Percentiles rank a stretch among this genome's conserved stretches.
These are phyloP conservation scores for Ceyx margarethae DNA, from an alignment of 2,113 vertebrate species.

Conservation along the genomic window DNA sequence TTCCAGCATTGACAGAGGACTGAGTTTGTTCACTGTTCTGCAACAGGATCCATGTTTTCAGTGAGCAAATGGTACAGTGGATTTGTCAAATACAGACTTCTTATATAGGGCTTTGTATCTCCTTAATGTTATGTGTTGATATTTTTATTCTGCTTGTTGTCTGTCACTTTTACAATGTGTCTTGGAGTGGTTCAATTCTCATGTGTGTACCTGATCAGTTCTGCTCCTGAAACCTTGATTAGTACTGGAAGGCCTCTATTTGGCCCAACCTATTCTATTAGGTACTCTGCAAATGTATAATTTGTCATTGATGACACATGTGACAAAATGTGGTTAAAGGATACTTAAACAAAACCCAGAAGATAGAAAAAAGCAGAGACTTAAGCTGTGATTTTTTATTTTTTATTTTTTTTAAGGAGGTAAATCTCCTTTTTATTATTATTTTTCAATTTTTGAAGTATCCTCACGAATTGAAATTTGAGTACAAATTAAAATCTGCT, in stretches of 20 bases:
- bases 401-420: background rate
- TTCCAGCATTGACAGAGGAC: background rate
- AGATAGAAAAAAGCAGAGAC: background rate
- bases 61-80: background rate
- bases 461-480: background rate
- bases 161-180: background rate
- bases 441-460: background rate
- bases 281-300: background rate
- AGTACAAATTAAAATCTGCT: background rate
- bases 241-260: background rate
- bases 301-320: background rate
- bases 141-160: background rate
- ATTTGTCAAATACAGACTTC: background rate
- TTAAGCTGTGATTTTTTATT: background rate
- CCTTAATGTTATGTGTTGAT: background rate
- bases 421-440: background rate
- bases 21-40: background rate
- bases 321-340: background rate
- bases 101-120: background rate
- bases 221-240: background rate
- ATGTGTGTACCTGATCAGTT: background rate
- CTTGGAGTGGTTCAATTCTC: background rate
- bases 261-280: background rate
- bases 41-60: background rate
- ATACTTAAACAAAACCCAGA: background rate